These are phyloP conservation scores for Otocyon megalotis DNA, from an alignment of 2,113 vertebrate species.

Conservation along the genomic window DNA sequence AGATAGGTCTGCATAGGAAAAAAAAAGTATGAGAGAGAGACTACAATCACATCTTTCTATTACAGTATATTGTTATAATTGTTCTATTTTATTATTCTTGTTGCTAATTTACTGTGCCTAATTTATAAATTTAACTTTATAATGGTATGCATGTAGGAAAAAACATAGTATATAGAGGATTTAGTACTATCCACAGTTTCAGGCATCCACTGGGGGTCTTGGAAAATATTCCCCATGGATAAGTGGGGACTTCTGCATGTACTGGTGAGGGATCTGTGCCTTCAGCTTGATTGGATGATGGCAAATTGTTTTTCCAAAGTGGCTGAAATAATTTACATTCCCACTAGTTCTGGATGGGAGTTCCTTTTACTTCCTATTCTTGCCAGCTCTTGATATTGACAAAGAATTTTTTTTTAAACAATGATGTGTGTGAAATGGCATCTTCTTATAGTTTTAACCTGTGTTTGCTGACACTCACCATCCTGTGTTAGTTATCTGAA, in stretches of 20 bases:
- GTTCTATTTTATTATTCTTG: background rate
- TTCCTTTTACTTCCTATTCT: background rate
- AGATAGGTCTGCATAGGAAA: background rate
- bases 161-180: background rate
- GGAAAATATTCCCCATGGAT: background rate
- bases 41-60: background rate
- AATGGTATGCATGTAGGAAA: background rate
- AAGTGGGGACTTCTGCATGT: background rate
- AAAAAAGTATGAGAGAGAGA: background rate
- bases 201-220: background rate
- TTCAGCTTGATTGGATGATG: background rate
- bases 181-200: background rate
- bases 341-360: background rate
- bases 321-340: background rate
- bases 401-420: background rate
- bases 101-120: background rate
- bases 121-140: background rate
- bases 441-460: background rate
- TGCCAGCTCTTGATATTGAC: background rate
- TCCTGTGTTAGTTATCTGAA: background rate
- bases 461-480: background rate
- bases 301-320: background rate
- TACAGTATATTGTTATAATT: background rate
- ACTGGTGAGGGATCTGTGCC: background rate
- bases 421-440: background rate